phyloP scores from a whole-genome alignment of 2,113 vertebrate genomes.

The Empidonax alnorum region DNA sequence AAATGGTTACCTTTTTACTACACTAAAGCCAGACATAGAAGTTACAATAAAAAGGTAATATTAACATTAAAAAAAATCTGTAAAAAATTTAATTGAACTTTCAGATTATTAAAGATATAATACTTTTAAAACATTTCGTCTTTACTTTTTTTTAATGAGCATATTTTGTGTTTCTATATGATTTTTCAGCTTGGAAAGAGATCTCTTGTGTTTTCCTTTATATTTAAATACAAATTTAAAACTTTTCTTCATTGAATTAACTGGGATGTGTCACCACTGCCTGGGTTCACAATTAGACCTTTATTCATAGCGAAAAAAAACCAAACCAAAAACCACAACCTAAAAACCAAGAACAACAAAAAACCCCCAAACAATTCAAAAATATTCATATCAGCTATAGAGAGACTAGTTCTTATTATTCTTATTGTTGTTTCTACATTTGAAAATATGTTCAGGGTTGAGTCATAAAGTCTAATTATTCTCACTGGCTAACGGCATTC shows the following conservation, averaged over 20 bases:
- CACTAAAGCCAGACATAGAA: not conserved
- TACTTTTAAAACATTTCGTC: not conserved
- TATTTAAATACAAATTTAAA: not conserved
- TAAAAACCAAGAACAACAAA: not conserved
- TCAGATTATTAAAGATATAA: not conserved
- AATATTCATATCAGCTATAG: not conserved
- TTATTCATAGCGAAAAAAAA: not conserved
- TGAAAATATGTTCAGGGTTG: not conserved
- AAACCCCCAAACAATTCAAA: too few relatives aligned
- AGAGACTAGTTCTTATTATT: not conserved
- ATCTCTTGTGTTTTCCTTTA: not conserved
- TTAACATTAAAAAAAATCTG: not conserved
- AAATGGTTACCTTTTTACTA: not conserved
- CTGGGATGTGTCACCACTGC: fast-evolving
- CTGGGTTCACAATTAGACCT: not conserved
- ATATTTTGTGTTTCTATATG: not conserved
- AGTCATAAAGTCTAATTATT: not conserved
- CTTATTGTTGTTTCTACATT: not conserved
- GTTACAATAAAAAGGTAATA: not conserved
- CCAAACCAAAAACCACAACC: not conserved
- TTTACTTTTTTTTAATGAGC: not conserved
- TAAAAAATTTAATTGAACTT: not conserved
- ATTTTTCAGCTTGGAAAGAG: not conserved
- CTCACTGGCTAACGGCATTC: not conserved
- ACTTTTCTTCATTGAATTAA: not conserved